These are phyloP conservation scores for Ophion costatus DNA, from an alignment of 2,888 invertebrate species.

Conservation along the genomic window DNA sequence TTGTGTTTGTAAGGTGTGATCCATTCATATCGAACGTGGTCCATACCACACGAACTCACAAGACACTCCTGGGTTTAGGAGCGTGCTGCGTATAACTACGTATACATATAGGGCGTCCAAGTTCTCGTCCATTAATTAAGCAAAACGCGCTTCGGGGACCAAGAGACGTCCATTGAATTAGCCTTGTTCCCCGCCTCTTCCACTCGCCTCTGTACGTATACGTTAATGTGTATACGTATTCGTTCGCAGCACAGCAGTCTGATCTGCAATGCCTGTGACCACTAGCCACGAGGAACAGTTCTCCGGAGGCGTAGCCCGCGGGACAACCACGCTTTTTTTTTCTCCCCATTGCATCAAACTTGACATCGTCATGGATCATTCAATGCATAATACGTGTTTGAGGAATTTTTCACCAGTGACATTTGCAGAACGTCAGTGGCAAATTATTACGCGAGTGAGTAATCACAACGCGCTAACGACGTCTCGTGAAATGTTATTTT, in stretches of 20 bases:
- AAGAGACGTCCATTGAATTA: constrained; percentile 74
- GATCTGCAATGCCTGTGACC: too few relatives aligned
- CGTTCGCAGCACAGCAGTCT: neutral
- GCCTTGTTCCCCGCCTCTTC: constrained; percentile 71
- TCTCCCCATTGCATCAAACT: neutral
- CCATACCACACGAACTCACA: neutral
- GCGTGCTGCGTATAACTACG: constrained; percentile 65
- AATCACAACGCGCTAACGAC: too few relatives aligned
- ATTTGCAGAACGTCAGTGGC: too few relatives aligned
- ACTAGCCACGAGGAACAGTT: neutral
- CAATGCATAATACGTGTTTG: neutral
- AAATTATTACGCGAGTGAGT: too few relatives aligned
- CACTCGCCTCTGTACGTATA: constrained; percentile 2
- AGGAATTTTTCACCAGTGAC: neutral
- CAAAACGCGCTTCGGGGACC: constrained; percentile 69
- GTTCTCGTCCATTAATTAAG: constrained; percentile 75
- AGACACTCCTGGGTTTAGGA: constrained; percentile 43
- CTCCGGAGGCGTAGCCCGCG: too few relatives aligned
- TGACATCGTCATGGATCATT: neutral
- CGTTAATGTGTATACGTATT: neutral
- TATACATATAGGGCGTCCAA: constrained; percentile 58
- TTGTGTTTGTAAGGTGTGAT: constrained; percentile 7
- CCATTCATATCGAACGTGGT: constrained; percentile 31
- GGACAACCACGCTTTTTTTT: neutral
- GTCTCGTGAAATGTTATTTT: too few relatives aligned